Base-by-base conservation (phyloP, 2,888 invertebrate genomes). In the Dascillus cervinus region DNA sequence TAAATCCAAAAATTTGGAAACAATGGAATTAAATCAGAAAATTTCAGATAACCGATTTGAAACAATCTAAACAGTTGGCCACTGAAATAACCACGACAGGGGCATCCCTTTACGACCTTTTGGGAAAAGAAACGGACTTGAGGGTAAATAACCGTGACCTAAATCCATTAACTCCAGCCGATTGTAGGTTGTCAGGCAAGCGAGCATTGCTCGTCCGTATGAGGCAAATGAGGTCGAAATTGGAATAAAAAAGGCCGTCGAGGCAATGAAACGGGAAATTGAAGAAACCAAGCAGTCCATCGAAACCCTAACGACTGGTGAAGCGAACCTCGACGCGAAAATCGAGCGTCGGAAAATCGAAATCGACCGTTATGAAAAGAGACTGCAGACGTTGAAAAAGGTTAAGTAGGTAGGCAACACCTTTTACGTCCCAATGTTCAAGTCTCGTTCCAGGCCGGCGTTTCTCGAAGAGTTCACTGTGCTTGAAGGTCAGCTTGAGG, bases 381-480 rank as follows among this genome's bases (percentile, higher is more conserved):
- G 98, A 17, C 69, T 97, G 25, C 85, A 88, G 53, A 91, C 96
- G 0, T 70, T 98, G 47, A 89, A 92, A 65, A 94, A 90, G 74
- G 94, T 96, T 42, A 81, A 92, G 82, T 83, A 45, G 56, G 59
- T 39, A 9, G 8, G 22, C 8, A 13, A 6, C 20, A 10, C 5
- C 11, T 24, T 11, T 13, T 22, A 13, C 3, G 19, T 5, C 25
- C 5, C 25, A 4, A 8, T 17, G 17, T 17, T 13, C 5, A 22
- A 6, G 4, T 10, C 2, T 6, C 9, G 34, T 51, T 48, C 30
- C 52, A 84, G 88, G 28, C 97, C 97, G 1, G 95, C 94, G 0
- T 97, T 95, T 62, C 82, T 96, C 73, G 91, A 94, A 50, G 97
- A 98, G 64, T 88, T 92, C 62, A 89, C 90, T 36, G 79, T 82